phyloP scores from a whole-genome alignment of 2,888 invertebrate species.

The Rhagophthalmus giganteus region DNA sequence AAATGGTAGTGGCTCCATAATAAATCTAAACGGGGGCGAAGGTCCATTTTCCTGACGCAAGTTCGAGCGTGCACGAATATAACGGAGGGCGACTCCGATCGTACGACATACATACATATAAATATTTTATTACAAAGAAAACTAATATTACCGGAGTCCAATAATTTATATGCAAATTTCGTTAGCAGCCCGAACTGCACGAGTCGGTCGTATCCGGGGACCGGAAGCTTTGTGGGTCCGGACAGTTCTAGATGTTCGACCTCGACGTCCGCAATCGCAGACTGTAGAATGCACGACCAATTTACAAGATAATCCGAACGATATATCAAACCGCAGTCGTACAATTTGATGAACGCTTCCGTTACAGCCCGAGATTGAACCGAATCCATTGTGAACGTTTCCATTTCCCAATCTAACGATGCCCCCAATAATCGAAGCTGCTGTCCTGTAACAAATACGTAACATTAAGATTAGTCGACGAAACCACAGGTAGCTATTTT shows the following conservation, averaged over 20 bases:
- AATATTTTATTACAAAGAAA: constrained; percentile 1
- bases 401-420: constrained; percentile 93
- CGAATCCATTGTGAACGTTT: constrained; percentile 96
- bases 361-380: constrained; percentile 84
- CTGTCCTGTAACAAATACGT: too few relatives aligned
- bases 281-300: constrained; percentile 96
- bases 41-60: too few relatives aligned
- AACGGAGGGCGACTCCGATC: too few relatives aligned
- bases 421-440: constrained; percentile 89
- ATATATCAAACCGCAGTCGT: constrained; percentile 69
- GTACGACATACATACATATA: constrained; percentile 5
- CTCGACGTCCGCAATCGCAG: constrained; percentile 98
- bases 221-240: constrained; percentile 81
- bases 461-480: too few relatives aligned
- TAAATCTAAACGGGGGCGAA: constrained; percentile 1
- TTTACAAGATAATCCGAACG: constrained; percentile 93
- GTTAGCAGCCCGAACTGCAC: constrained; percentile 93
- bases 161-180: constrained; percentile 87
- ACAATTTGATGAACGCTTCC: constrained; percentile 81
- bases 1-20: too few relatives aligned
- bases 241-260: constrained; percentile 92
- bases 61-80: too few relatives aligned
- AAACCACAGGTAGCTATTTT: too few relatives aligned
- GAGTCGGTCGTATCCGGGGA: constrained; percentile 85
- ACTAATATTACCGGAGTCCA: constrained; percentile 56